These are phyloP conservation scores for Malacoraja senta DNA, from an alignment of 2,797 vertebrate species.

Conservation along the genomic window DNA sequence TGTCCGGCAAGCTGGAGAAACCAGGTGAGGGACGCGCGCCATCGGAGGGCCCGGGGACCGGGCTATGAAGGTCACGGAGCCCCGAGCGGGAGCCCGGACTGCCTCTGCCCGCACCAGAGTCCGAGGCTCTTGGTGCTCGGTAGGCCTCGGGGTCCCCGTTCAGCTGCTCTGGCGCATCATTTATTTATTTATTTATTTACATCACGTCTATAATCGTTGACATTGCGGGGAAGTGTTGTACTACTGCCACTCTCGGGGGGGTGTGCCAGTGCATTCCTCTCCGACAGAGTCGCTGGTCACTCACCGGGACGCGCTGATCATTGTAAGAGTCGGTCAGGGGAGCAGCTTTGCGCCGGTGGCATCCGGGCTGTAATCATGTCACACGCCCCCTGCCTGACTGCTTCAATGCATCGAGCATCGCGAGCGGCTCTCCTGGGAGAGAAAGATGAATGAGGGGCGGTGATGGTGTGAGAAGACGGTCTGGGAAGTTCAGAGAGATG, in stretches of 20 bases:
- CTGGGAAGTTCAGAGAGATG: too few species aligned
- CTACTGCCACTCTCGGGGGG: background rate
- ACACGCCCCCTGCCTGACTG: background rate
- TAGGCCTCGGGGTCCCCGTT: background rate
- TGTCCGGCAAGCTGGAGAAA: slow-evolving; percentile 37
- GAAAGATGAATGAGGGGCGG: too few species aligned
- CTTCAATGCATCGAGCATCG: background rate
- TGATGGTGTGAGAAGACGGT: too few species aligned
- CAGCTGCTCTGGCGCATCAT: background rate
- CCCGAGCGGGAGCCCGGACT: too few species aligned
- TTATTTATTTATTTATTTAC: background rate
- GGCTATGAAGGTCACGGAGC: background rate
- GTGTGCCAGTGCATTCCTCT: background rate
- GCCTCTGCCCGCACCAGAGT: too few species aligned
- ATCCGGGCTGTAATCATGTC: background rate
- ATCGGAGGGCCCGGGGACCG: background rate
- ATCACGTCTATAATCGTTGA: background rate
- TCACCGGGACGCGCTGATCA: background rate
- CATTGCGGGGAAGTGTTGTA: background rate
- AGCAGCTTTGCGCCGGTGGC: background rate
- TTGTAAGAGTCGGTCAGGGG: background rate
- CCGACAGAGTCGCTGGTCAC: background rate
- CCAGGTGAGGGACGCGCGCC: background rate
- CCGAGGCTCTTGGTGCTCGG: background rate
- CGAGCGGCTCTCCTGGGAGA: background rate